Base-by-base conservation (phyloP, 2,797 vertebrate genomes). In the Scarus forsteni region DNA sequence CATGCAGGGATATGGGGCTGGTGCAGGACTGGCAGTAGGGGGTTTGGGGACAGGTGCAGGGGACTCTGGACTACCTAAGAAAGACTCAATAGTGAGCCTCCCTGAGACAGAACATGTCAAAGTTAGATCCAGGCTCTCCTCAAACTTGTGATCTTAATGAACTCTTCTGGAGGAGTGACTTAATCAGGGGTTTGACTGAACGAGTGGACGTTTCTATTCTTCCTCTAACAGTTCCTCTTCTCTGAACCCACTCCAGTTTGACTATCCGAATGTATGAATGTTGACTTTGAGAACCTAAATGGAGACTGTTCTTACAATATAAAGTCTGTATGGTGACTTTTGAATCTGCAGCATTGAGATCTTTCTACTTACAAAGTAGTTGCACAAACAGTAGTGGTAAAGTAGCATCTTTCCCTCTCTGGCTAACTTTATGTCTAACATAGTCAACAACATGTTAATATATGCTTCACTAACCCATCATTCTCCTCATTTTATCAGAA, bases 101-200 rank as follows among this genome's bases (percentile, higher is more conserved):
- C 95, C 96, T 12, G 96, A 97, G 60, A 96, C 94, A 77, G 97
- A 98, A 89, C 94, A 93, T 7, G 87, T 88, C 66, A 91, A 89
- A 77, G 66, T 95, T 68, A 95, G 96, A 94, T 96, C 97, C 69
- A 95, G 96, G 93, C 95, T 99, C 61, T 96, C 97, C 38, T 98
- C 98, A 92, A 99, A 99, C 91, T 97, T 99, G 97, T 99, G 97
- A 98, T 96, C 92, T 81, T 89, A 54, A 80, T 70, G 7, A 60
- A 80, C 50, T 78, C 45, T 69, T 49, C 38, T 63, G 49, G 60
- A 55, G 45, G 52, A 62, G 53, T 53, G 79, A 80, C 53, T 66
- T 51, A 51, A 3, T 18, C 42, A 49, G 49, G 70, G 67, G 16
- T 64, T 51, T 11, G 46, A 74, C 70, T 58, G 75, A 60, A 75